Conservation (phyloP, 2,113 vertebrate genomes). For the Hydrolagus affinis region DNA sequence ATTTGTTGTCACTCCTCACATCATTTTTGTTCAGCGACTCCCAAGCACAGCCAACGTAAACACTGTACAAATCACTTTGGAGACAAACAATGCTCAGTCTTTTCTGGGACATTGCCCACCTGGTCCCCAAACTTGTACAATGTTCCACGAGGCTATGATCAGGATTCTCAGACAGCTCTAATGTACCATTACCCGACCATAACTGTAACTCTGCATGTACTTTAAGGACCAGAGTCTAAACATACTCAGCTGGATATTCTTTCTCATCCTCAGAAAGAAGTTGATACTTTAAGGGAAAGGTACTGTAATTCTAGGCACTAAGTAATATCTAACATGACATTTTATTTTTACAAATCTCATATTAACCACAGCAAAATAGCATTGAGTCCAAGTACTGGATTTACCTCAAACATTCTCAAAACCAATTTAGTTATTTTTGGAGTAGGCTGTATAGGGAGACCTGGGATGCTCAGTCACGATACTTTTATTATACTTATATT, state of each 20-base stretch:
- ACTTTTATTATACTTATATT: too few relatives aligned
- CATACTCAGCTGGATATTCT: not conserved
- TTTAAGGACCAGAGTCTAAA: not conserved
- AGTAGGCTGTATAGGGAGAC: too few relatives aligned
- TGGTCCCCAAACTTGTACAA: not conserved
- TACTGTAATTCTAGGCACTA: not conserved
- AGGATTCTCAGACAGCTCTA: not conserved
- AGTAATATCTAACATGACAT: too few relatives aligned
- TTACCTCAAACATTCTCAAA: too few relatives aligned
- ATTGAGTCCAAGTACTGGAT: too few relatives aligned
- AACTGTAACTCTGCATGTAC: not conserved
- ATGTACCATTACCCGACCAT: not conserved
- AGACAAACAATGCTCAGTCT: too few relatives aligned
- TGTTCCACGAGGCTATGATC: not conserved
- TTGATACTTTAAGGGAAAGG: not conserved
- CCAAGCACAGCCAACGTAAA: not conserved
- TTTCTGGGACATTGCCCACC: too few relatives aligned
- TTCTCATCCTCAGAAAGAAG: not conserved
- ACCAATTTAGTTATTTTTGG: too few relatives aligned
- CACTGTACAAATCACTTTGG: not conserved
- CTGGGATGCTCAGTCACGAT: too few relatives aligned
- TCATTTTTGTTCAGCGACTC: not conserved
- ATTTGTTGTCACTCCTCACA: slow-evolving; percentile 14
- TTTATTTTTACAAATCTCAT: too few relatives aligned
- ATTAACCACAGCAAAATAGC: too few relatives aligned